A percentile compares a stretch with the other conserved stretches of the same genome.
These are phyloP conservation scores for Neosilurus hyrtlii DNA, from an alignment of 2,797 vertebrate species.

Conservation along the genomic window DNA sequence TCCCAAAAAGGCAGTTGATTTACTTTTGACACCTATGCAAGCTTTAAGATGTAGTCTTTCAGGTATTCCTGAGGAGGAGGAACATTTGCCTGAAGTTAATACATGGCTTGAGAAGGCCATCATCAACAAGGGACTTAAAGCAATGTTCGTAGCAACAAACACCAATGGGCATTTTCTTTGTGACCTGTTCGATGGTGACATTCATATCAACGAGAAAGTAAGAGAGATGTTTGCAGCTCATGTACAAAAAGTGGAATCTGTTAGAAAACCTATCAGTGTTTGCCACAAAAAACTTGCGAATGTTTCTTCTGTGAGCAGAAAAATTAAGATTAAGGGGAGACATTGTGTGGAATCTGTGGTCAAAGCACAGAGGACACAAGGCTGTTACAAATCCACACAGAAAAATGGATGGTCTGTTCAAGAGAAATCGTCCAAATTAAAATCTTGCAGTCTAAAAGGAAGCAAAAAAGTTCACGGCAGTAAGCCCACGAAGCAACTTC, in stretches of 20 bases:
- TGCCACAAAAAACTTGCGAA: not conserved
- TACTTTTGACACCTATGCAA: constrained; percentile 87
- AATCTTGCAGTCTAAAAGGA: not conserved
- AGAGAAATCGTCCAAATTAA: not conserved
- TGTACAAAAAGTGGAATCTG: constrained; percentile 11
- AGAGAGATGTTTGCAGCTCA: constrained; percentile 65
- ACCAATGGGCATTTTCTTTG: constrained; percentile 77
- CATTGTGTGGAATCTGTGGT: not conserved
- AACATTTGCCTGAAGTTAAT: constrained; percentile 70
- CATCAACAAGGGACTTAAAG: constrained; percentile 76
- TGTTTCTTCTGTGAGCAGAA: not conserved
- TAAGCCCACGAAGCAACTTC: not conserved
- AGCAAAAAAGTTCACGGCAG: not conserved
- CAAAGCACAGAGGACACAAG: not conserved
- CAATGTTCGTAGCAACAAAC: constrained; percentile 70
- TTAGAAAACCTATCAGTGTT: constrained; percentile 1
- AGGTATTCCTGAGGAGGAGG: constrained; percentile 63
- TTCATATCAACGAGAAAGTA: constrained; percentile 80
- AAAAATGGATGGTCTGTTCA: not conserved
- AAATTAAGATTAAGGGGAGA: not conserved
- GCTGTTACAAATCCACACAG: not conserved
- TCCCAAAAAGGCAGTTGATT: constrained; percentile 71
- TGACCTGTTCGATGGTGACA: constrained; percentile 80
- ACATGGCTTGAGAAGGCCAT: constrained; percentile 76
- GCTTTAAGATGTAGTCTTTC: constrained; percentile 80